A percentile compares a stretch with the other conserved stretches of the same genome.
Conservation (phyloP, 2,113 vertebrate species). For the Gopherus flavomarginatus region DNA sequence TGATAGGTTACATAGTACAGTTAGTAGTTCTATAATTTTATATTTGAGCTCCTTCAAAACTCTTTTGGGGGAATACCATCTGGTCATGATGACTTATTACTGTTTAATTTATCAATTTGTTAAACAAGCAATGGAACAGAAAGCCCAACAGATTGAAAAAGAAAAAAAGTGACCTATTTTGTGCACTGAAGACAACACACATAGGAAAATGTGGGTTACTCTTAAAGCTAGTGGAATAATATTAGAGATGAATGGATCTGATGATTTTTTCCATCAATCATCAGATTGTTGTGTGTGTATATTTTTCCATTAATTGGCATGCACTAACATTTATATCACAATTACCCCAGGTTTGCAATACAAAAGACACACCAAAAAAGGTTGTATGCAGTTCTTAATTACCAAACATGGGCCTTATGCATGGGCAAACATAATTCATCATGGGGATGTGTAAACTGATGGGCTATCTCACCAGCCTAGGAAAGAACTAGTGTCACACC, state of each 20-base stretch:
- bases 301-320: not conserved
- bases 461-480: not conserved
- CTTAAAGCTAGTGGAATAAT: not conserved
- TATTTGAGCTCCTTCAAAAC: not conserved
- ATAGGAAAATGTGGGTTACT: not conserved
- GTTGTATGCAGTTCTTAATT: not conserved
- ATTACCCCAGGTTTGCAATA: not conserved
- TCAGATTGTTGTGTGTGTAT: rapidly evolving
- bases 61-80: not conserved
- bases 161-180: not conserved
- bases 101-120: not conserved
- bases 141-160: not conserved
- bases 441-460: not conserved
- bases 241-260: not conserved
- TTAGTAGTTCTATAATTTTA: not conserved
- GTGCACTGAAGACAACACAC: not conserved
- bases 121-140: not conserved
- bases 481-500: not conserved
- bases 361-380: not conserved
- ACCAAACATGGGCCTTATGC: not conserved
- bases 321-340: not conserved
- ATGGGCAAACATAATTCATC: not conserved
- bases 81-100: not conserved
- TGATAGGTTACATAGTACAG: not conserved
- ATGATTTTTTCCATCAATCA: not conserved